Base-by-base conservation (phyloP, 1,140 invertebrate genomes). In the Popillia japonica region DNA sequence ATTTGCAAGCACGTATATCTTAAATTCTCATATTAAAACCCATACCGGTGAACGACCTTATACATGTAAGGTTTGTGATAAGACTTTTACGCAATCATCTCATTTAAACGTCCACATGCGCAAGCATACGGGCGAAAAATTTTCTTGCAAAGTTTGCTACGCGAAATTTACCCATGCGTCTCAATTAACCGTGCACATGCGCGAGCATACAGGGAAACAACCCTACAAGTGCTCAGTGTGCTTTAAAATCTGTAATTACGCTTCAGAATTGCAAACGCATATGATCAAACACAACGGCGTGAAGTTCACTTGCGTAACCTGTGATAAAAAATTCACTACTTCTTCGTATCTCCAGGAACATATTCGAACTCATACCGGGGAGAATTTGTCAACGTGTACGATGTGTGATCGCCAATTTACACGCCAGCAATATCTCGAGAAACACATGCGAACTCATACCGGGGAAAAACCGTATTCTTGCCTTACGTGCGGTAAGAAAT, bases 381-480 rank as follows among this genome's bases (percentile, higher is more conserved):
- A 85, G 68, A 85, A 85, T 77, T 55, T 85, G 10, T 84, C 81
- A 27, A 89, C 88, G 14, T 90, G 90, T 81, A 87, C 86, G 2
- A 86, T 88, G 23, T 90, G 90, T 78, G 87, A 89, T 0, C 84
- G 87, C 4, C 87, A 88, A 41, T 89, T 89, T 80, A 86, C 85
- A 8, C 82, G 85, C 17, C 83, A 84, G n/a, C 85, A 86, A 77
- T 86, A 85, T 73, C 79, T 88, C 34, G 82, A 84, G 17, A 85
- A 86, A 74, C 87, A 89, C 75, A 83, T 86, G 79, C 83, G 89
- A 81, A 88, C 89, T 6, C 89, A 90, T 81, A 89, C 89, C 0
- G 94, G 95, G 3, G 94, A 94, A 83, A 88, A 93, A 76, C 95
- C 95, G 0, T 97, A 95, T 87, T 89, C 90, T 14, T 97, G 96